These are phyloP conservation scores for Coptodon bakossiorum DNA, from an alignment of 2,113 vertebrate genomes.

Conservation along the genomic window DNA sequence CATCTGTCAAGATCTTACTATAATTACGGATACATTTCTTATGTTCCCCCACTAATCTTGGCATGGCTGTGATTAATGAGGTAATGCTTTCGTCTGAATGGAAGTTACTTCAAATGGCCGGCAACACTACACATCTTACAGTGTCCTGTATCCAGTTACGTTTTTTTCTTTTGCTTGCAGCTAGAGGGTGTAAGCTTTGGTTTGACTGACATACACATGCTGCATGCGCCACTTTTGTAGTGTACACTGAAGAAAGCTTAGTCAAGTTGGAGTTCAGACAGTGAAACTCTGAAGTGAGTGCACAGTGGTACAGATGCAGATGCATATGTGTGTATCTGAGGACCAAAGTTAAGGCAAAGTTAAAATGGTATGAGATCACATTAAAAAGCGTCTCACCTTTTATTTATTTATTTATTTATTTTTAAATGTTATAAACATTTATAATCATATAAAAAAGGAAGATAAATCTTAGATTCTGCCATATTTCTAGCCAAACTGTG, in stretches of 20 bases:
- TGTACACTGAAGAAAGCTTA: background rate
- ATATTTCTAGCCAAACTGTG: background rate
- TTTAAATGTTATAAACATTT: background rate
- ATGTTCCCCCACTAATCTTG: background rate
- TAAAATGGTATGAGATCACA: background rate
- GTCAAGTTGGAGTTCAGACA: background rate
- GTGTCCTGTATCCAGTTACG: background rate
- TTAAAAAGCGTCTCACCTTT: background rate
- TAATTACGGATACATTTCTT: background rate
- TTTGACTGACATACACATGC: background rate
- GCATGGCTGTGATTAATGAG: background rate
- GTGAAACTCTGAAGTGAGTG: background rate
- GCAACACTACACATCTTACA: background rate
- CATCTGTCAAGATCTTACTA: constrained; percentile 17
- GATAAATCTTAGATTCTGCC: background rate
- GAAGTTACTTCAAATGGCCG: background rate
- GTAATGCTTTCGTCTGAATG: background rate
- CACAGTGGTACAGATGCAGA: background rate
- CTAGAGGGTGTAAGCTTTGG: background rate
- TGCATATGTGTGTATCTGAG: background rate
- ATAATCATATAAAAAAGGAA: background rate
- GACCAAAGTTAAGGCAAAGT: background rate
- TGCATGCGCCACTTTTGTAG: background rate
- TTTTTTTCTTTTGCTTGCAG: background rate
- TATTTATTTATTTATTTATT: too few relatives aligned